Evolutionary conservation across 2,888 invertebrate species (phyloP), one percentile per base, ranked within the genome.

Genomic region (Subacronicta megacephala): DNA sequence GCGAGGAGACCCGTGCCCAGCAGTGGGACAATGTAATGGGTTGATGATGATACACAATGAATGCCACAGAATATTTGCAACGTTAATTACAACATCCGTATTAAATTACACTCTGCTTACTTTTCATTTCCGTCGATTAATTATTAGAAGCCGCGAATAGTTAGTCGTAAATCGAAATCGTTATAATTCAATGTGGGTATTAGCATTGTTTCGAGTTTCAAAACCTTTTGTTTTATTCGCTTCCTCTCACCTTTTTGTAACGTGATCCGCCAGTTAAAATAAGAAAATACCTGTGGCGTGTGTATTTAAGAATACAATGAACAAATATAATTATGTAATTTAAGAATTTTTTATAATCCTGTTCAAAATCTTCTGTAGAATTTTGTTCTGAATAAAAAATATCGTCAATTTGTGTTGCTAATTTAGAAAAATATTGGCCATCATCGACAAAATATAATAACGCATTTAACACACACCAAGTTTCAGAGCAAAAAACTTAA

Each of bases 141-240:
- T 36, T 20, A 41, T 36, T 20, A 15, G 5, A 20, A 23, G 10
- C 12, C n/a, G 36, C n/a, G 37, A 50, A 20, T 10, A 26, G 26
- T 26, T 10, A 26, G 26, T 26, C 10, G 58, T 42, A n/a, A 16
- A 29, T 26, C 29, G 49, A 17, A 33, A 50, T 53, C 20, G 7
- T 20, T 38, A 12, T 33, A 16, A 42, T 55, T 43, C 10, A 43
- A 38, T 43, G 31, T 31, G 10, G 26, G 31, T 4, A n/a, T 26
- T 31, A 6, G 17, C 7, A 13, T 45, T 23, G 35, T 47, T 55
- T 54, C 20, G 9, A 20, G 33, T 62, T 42, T 18, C 18, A 3
- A 18, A 37, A 45, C 35, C 17, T 13, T 35, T 62, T 62, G 62
- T 62, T 41, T 44, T 31, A 31, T n/a, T 31, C n/a, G 31, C 12